Base-by-base conservation (phyloP, 2,888 invertebrate genomes). In the Lasioglossum villosulum region DNA sequence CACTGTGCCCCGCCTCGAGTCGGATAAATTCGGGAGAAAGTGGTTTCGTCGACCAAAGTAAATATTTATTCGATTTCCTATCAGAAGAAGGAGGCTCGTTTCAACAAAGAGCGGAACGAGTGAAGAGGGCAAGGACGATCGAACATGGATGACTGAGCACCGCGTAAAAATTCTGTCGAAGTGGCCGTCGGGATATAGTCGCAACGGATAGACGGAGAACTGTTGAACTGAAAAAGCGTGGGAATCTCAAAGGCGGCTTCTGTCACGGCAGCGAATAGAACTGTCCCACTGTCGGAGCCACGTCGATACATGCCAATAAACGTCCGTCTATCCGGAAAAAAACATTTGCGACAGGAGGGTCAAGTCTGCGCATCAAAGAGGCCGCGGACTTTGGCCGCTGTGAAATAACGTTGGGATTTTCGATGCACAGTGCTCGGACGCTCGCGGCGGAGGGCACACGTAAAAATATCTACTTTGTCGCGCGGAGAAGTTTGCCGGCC, bases 391-490 rank as follows among this genome's bases (percentile, higher is more conserved):
- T 66, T 30, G 6, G 30, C 16, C 19, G 8, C 10, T 1, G 19
- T 19, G 66, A 8, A 19, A 34, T 16, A 27, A 16, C 59, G 63
- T 8, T 16, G 37, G 68, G 45, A 68, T 37, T 70, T 23, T 12
- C 48, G 27, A 48, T 34, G 34, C 48, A 4, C 0, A 1, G 48
- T 27, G 48, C 27, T 48, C 66, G 63, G 30, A n/a, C 34, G n/a
- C 10, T 5, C 76, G 16, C 45, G 30, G 42, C 10, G 66, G 6
- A n/a, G 12, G 23, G n/a, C 16, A 8, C 27, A 48, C 45, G 34
- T 82, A 84, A 82, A 77, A 86, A 82, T 75, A 80, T 66, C 86
- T 66, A 45, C 83, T 68, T 76, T 74, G 68, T 48, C n/a, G 70
- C 34, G 10, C n/a, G 52, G 10, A 68, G 27, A 76, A 79, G 68